Conservation (phyloP, 2,797 vertebrate species). For the Pogonophryne albipinna region DNA sequence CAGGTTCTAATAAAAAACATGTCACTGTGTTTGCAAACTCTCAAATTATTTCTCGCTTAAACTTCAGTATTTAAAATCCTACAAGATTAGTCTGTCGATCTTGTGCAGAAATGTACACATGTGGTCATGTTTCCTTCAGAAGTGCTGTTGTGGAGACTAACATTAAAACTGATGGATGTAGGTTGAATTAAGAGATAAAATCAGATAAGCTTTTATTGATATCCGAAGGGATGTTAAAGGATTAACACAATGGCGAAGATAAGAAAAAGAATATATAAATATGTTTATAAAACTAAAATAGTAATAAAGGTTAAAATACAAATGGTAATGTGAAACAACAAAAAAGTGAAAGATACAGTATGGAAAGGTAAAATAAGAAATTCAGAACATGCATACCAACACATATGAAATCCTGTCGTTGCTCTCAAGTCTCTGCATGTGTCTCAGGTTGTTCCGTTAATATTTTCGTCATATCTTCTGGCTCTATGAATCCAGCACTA, state of each 20-base stretch:
- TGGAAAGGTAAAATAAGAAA: neutral
- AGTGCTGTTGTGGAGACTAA: neutral
- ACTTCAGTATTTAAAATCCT: neutral
- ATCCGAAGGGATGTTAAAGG: no score
- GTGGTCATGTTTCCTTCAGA: slow-evolving; percentile 9
- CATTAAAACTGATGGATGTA: neutral
- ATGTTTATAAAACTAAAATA: neutral
- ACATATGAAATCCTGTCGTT: neutral
- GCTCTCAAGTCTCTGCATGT: neutral
- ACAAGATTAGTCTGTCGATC: neutral
- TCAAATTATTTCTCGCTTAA: neutral
- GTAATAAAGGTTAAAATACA: neutral
- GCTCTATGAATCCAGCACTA: neutral
- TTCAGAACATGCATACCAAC: neutral
- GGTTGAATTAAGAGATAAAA: neutral
- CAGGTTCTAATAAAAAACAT: neutral
- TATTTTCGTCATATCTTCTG: slow-evolving; percentile 23
- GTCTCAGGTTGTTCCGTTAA: neutral
- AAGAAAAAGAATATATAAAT: neutral
- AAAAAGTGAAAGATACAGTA: neutral
- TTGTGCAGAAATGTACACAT: neutral
- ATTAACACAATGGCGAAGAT: neutral
- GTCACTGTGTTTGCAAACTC: neutral
- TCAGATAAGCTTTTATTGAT: neutral
- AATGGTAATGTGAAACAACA: neutral